Evolutionary conservation across 2,888 invertebrate species (phyloP).

Genomic region (Drosophila atroscutellata): DNA sequence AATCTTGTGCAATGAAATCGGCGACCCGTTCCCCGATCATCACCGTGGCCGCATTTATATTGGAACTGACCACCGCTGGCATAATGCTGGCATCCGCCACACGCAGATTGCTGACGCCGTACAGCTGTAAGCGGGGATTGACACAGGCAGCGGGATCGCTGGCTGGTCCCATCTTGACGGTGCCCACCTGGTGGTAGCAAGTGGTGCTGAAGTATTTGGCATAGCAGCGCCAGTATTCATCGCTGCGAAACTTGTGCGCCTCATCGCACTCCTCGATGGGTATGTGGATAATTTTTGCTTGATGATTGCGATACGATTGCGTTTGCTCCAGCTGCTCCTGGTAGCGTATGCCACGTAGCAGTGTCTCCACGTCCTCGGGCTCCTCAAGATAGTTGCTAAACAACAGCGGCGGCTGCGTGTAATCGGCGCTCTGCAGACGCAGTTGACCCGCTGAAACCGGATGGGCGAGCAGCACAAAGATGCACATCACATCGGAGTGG

Average conservation of each 20-base stretch:
- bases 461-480: constrained; percentile 84
- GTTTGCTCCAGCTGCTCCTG: constrained; percentile 84
- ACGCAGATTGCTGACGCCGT: constrained; percentile 88
- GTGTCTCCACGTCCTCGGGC: constrained; percentile 86
- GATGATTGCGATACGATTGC: constrained; percentile 81
- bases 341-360: constrained; percentile 86
- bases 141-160: constrained; percentile 88
- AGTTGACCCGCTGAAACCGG: constrained; percentile 86
- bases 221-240: constrained; percentile 89
- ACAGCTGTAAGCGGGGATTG: constrained; percentile 88
- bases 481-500: constrained; percentile 79
- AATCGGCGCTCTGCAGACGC: constrained; percentile 86
- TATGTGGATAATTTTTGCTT: constrained; percentile 69
- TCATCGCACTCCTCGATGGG: constrained; percentile 75
- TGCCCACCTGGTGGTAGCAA: constrained; percentile 89
- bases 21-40: constrained; percentile 94
- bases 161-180: constrained; percentile 90
- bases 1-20: constrained; percentile 85
- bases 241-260: constrained; percentile 56
- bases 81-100: constrained; percentile 92
- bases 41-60: constrained; percentile 93
- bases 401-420: constrained; percentile 87
- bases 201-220: constrained; percentile 88
- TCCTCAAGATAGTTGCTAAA: constrained; percentile 89
- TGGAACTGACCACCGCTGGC: constrained; percentile 91